Evolutionary conservation across 2,797 vertebrate genomes (phyloP), one percentile per base, ranked within the genome.

Genomic region (Pogonophryne albipinna): DNA sequence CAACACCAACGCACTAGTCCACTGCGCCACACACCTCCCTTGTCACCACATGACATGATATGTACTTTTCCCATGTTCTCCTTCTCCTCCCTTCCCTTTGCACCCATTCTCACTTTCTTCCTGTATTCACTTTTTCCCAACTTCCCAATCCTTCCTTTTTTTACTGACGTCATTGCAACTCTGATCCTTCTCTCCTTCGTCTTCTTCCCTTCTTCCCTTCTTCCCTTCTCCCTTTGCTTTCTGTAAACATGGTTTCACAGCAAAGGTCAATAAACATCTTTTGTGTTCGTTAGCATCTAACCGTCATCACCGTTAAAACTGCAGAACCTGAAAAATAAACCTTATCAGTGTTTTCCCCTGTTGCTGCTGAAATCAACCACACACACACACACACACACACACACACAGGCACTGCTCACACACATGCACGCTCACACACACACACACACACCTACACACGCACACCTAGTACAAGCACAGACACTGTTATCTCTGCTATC

Each of bases 331-430:
- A 87, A 87, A 82, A 81, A 79, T 82, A 83, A 79, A 81, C 78
- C 82, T 93, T 92, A 92, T 93, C 91, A 75, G 85, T 92, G 87
- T 89, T 91, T 91, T 84, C 75, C 64, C 69, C 68, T 84, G 79
- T 84, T 92, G 82, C 58, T 90, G 91, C 91, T 92, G 87, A 90
- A 89, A 92, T 92, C 91, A 92, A 88, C 89, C 78, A 41, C 75
- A 74, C 71, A 56, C 79, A 76, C 65, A 72, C 51, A 66, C 78
- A 50, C 50, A 58, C 70, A 47, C 23, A 23, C 23, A 23, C 23
- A 23, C 23, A 23, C 23, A n/a, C n/a, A n/a, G n/a, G n/a, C n/a
- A n/a, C n/a, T n/a, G n/a, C n/a, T n/a, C n/a, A n/a, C n/a, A n/a
- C n/a, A n/a, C n/a, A n/a, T n/a, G n/a, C n/a, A n/a, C n/a, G n/a